A percentile compares a stretch with the other conserved stretches of the same genome.
Evolutionary conservation across 2,797 vertebrate species (phyloP).

Genomic region (Mus spretus): DNA sequence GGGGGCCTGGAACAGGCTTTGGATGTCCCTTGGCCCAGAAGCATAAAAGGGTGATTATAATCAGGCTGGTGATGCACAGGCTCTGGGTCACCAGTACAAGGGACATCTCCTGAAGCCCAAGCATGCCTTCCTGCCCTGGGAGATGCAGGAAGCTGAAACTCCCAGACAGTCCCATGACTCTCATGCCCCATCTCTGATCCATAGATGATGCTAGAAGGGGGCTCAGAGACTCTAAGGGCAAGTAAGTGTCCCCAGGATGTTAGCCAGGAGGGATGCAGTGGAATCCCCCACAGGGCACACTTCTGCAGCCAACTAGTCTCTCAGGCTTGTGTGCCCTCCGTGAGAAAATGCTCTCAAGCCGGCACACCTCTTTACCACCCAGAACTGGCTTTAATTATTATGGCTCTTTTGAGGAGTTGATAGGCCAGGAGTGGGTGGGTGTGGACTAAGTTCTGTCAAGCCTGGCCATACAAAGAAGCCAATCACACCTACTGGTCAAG

Average conservation of each 20-base stretch:
- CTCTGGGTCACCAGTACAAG: neutral
- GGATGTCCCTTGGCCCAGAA: constrained; percentile 42
- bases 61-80: neutral
- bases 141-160: neutral
- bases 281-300: neutral
- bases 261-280: neutral
- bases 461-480: neutral
- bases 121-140: neutral
- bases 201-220: neutral
- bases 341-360: neutral
- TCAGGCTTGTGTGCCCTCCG: neutral
- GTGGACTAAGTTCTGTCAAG: neutral
- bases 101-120: neutral
- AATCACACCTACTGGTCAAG: neutral
- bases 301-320: neutral
- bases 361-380: constrained; percentile 38
- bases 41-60: constrained; percentile 77
- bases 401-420: neutral
- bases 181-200: neutral
- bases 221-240: neutral
- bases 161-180: neutral
- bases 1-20: neutral
- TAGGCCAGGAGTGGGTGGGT: neutral
- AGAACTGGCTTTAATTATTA: neutral
- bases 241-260: neutral